phyloP scores from a whole-genome alignment of 2,888 invertebrate genomes.

The Tricholauxania praeusta region DNA sequence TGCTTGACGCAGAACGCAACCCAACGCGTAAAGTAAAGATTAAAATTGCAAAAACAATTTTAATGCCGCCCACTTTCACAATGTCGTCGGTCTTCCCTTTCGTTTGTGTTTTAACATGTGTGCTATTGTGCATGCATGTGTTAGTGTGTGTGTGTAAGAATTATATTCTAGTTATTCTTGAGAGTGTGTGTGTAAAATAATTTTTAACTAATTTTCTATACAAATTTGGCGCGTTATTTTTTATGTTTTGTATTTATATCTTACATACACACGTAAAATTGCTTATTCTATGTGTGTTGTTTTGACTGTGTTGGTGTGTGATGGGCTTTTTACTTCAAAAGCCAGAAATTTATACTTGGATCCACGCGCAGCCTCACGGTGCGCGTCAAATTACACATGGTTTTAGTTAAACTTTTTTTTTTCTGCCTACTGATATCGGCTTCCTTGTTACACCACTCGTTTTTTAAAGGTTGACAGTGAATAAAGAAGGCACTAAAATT shows the following conservation, averaged over 20 bases:
- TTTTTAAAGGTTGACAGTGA: neutral
- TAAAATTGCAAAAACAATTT: conserved; percentile 60
- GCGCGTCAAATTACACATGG: conserved; percentile 18
- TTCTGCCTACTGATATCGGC: conserved; percentile 38
- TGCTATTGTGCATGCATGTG: conserved; percentile 32
- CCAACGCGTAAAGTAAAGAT: conserved; percentile 47
- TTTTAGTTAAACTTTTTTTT: conserved; percentile 9
- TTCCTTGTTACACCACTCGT: neutral
- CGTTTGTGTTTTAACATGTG: conserved; percentile 29
- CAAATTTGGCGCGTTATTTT: conserved; percentile 57
- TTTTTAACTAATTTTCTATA: conserved; percentile 67
- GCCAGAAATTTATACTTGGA: conserved; percentile 1
- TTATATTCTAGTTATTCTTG: conserved; percentile 27
- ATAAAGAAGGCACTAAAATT: no score
- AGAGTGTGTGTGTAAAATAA: conserved; percentile 53
- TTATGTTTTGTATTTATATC: conserved; percentile 34
- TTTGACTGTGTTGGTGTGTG: neutral
- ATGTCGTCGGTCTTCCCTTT: conserved; percentile 20
- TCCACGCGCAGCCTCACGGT: conserved; percentile 14
- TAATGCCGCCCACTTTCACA: conserved; percentile 66
- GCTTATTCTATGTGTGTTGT: conserved; percentile 40
- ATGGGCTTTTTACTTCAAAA: neutral
- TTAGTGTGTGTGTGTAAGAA: conserved; percentile 29
- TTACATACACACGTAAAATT: conserved; percentile 35
- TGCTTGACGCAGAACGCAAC: neutral